Evolutionary conservation across 1,140 invertebrate species (phyloP), one percentile per base, ranked within the genome.

Genomic region (Chelonus insularis): DNA sequence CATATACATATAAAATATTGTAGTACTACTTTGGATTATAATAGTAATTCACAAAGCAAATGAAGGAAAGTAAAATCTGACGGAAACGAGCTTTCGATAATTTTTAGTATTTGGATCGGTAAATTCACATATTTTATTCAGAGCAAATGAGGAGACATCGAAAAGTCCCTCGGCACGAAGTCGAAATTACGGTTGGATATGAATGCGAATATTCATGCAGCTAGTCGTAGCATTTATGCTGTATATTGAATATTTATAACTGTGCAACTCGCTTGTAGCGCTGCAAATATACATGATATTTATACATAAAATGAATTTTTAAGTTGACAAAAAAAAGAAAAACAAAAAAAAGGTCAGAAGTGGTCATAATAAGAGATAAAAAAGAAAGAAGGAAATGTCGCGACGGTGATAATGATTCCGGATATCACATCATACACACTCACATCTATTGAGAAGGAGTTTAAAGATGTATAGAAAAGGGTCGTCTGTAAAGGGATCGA

Each of bases 171-270:
- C 59, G 11, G 32, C 37, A 51, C 18, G 45, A 34, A 34, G 57
- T 50, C 59, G 47, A 58, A 52, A 65, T 61, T 61, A 65, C 51
- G 41, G 51, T 20, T 48, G 41, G 29, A 60, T 57, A 61, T 65
- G 51, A 61, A 61, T 65, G 54, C 63, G 63, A 65, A 65, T 65
- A 65, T 65, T 65, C 63, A 65, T 65, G 58, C 54, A 48, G 48
- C 32, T 18, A 39, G 48, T 48, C 37, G 55, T 45, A 36, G 55
- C 59, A 56, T 61, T 47, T 61, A 65, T 61, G 39, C 59, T 50
- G 56, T 65, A 65, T 50, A 65, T 65, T 61, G 63, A 65, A 65
- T 65, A 65, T 65, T 65, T 65, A 65, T 65, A 55, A 39, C 25
- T 41, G 47, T 54, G 51, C 51, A 61, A 61, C 51, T 55, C 3